phyloP scores from a whole-genome alignment of 2,113 vertebrate genomes.

The Delphinus delphis region DNA sequence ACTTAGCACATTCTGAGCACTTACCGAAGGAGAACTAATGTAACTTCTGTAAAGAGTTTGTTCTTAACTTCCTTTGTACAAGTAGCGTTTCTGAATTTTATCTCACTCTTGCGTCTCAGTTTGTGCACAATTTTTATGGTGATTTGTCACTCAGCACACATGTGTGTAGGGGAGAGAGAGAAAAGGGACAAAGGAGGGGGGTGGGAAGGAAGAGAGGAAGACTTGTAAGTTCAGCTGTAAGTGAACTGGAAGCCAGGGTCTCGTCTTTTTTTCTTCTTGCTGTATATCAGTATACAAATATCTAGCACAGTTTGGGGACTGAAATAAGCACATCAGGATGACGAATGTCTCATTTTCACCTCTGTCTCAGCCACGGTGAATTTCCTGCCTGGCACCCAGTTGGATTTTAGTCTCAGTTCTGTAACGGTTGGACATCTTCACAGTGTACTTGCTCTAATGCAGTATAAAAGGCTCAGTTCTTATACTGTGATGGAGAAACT shows the following conservation, averaged over 20 bases:
- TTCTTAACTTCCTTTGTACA: neutral
- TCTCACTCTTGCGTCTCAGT: neutral
- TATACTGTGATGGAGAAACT: neutral
- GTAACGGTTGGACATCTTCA: neutral
- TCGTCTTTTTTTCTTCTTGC: neutral
- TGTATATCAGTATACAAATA: neutral
- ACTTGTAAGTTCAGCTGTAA: neutral
- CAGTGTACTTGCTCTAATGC: neutral
- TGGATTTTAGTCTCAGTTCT: neutral
- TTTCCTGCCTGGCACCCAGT: neutral
- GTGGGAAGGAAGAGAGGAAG: neutral
- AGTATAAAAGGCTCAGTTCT: neutral
- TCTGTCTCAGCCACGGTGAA: neutral
- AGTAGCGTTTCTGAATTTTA: neutral
- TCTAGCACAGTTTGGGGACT: neutral
- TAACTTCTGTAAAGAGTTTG: neutral
- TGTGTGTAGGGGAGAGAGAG: no score
- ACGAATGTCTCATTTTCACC: neutral
- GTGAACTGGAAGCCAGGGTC: neutral
- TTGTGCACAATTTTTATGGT: neutral
- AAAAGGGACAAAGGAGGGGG: neutral
- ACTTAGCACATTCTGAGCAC: neutral
- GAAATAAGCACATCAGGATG: neutral
- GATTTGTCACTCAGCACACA: neutral
- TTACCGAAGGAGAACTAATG: neutral